These are phyloP conservation scores for Phrynocephalus guinanensis DNA, from an alignment of 2,797 vertebrate genomes.

Conservation along the genomic window DNA sequence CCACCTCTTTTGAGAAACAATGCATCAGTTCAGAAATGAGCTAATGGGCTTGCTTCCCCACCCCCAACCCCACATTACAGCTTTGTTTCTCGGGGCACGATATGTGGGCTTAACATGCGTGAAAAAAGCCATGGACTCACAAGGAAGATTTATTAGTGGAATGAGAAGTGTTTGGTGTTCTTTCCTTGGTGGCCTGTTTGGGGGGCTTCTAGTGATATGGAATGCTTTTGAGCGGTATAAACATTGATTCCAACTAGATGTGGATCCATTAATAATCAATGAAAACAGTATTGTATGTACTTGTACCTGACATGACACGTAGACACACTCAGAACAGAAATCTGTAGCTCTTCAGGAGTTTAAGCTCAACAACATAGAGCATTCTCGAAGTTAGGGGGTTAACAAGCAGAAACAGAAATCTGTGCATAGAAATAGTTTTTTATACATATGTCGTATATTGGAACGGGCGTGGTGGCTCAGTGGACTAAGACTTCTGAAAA, in stretches of 20 bases:
- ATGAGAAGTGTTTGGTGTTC: slow-evolving; percentile 7
- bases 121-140: slow-evolving; percentile 67
- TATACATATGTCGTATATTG: neutral
- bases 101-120: slow-evolving; percentile 80
- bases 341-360: neutral
- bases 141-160: slow-evolving; percentile 68
- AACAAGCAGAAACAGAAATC: neutral
- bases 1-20: slow-evolving; percentile 67
- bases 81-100: slow-evolving; percentile 69
- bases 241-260: slow-evolving; percentile 52
- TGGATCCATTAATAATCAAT: slow-evolving; percentile 37
- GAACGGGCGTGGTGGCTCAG: too few relatives aligned
- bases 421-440: neutral
- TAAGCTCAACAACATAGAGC: neutral
- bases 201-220: slow-evolving; percentile 57
- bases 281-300: slow-evolving; percentile 37
- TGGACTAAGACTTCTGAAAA: too few relatives aligned
- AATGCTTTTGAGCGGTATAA: slow-evolving; percentile 59
- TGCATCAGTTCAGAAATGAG: slow-evolving; percentile 66
- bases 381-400: neutral
- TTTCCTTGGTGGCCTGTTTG: slow-evolving; percentile 68
- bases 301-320: too few relatives aligned
- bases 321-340: neutral
- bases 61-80: slow-evolving; percentile 54
- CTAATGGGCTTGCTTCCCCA: slow-evolving; percentile 62